These are phyloP conservation scores for Tetheella fluctuosa DNA, from an alignment of 2,888 invertebrate genomes.

Conservation along the genomic window DNA sequence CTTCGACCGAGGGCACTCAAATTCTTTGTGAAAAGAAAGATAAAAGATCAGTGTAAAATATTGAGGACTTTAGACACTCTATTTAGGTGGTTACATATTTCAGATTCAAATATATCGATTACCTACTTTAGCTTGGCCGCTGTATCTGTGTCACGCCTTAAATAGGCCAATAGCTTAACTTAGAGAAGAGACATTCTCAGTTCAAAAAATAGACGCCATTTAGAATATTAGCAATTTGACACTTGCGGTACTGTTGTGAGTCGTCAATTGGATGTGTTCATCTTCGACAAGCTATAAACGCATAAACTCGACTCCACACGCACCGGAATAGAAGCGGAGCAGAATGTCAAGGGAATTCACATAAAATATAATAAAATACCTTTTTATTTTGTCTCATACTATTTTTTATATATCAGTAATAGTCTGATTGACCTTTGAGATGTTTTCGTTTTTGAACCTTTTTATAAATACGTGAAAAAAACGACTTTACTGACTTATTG, in stretches of 20 bases:
- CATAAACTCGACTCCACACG: neutral
- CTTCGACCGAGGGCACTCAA: too few species aligned
- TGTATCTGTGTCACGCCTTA: too few species aligned
- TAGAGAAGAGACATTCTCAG: neutral
- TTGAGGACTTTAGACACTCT: too few species aligned
- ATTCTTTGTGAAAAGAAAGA: too few species aligned
- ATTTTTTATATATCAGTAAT: neutral
- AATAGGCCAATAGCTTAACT: too few species aligned
- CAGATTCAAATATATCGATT: too few species aligned
- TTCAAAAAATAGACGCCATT: neutral
- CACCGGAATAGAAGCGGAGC: neutral
- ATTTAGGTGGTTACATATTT: too few species aligned
- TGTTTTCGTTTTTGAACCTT: constrained; percentile 2
- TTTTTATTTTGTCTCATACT: neutral
- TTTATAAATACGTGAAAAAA: neutral
- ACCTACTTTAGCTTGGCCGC: too few species aligned
- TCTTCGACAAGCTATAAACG: neutral
- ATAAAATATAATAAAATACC: neutral
- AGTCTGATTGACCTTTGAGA: constrained; percentile 4
- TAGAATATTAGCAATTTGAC: neutral
- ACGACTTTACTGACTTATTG: neutral
- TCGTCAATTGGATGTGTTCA: neutral
- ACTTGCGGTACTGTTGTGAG: neutral
- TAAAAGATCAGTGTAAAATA: too few species aligned
- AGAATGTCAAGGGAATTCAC: constrained; percentile 8